Conservation (phyloP, 1,140 invertebrate genomes). For the Zaprionus vittiger region DNA sequence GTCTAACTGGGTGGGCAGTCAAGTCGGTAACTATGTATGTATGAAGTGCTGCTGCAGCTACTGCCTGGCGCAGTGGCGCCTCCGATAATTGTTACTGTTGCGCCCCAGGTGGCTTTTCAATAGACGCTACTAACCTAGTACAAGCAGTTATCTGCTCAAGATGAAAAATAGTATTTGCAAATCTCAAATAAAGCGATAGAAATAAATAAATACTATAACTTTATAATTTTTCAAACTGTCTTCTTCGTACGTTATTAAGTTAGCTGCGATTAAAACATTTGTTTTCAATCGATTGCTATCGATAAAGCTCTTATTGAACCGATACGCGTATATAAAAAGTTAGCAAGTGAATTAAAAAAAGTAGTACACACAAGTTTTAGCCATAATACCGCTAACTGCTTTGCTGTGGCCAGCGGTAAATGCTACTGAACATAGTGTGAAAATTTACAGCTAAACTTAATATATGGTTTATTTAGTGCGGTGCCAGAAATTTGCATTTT, state of each 20-base stretch:
- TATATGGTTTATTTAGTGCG: neutral
- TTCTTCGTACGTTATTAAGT: too few species aligned
- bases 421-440: constrained; percentile 22
- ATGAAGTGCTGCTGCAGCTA: neutral
- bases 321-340: too few species aligned
- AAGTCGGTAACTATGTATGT: neutral
- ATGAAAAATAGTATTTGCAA: neutral
- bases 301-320: too few species aligned
- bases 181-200: neutral
- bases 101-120: neutral
- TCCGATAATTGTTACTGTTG: neutral
- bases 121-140: neutral
- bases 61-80: neutral
- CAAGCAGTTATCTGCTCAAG: neutral
- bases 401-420: constrained; percentile 1
- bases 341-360: too few species aligned
- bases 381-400: neutral
- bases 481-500: neutral
- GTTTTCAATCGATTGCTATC: too few species aligned
- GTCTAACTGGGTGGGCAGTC: constrained; percentile 16
- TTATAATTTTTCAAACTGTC: too few species aligned
- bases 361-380: neutral
- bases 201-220: neutral
- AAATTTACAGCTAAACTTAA: constrained; percentile 11
- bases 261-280: too few species aligned